Conservation (phyloP, 2,797 vertebrate species). For the Sciurus carolinensis region DNA sequence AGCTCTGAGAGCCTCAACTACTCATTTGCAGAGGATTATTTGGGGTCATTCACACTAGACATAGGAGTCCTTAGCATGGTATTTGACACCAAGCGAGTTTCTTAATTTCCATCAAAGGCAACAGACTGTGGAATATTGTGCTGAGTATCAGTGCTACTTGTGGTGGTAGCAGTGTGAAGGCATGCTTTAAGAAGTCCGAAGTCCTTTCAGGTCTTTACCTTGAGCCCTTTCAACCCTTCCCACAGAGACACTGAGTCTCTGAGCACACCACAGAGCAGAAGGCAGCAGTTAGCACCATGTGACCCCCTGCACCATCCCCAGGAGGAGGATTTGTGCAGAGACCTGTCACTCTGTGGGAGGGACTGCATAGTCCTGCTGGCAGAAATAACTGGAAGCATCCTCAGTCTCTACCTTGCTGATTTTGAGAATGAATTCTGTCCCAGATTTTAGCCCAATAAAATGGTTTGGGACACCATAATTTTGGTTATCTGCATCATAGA, state of each 20-base stretch:
- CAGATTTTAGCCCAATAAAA: neutral
- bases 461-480: no score
- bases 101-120: neutral
- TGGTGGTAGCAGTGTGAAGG: no score
- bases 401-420: neutral
- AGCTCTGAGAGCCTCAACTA: neutral
- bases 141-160: no score
- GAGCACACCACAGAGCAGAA: neutral
- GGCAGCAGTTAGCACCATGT: neutral
- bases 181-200: no score
- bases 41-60: neutral
- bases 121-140: neutral
- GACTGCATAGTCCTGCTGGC: neutral
- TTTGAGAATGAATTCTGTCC: conserved; percentile 50
- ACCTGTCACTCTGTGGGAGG: conserved; percentile 49
- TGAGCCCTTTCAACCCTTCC: no score
- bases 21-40: neutral
- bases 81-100: no score
- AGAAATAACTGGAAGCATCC: neutral
- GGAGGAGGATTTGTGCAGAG: conserved; percentile 38
- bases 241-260: no score
- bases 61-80: neutral
- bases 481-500: no score
- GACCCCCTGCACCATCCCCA: neutral
- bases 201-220: neutral